Conservation (phyloP, 1,140 invertebrate species). For the Drosophila teissieri region DNA sequence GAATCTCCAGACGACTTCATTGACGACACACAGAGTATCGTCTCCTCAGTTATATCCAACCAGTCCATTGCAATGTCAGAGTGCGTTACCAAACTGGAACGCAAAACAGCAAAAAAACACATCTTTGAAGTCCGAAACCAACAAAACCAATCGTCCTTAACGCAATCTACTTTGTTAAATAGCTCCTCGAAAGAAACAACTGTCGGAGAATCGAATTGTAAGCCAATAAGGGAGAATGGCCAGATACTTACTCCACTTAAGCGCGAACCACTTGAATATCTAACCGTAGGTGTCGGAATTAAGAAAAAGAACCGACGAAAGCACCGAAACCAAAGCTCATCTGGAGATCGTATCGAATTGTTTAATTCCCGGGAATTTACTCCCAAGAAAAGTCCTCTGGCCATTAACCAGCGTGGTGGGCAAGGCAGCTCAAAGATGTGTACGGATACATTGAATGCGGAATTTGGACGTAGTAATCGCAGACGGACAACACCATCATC, state of each 20-base stretch:
- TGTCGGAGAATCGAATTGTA: slow-evolving; percentile 47
- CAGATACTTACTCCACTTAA: slow-evolving; percentile 86
- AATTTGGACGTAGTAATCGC: slow-evolving; percentile 16
- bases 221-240: slow-evolving; percentile 84
- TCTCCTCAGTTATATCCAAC: slow-evolving; percentile 90
- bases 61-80: slow-evolving; percentile 88
- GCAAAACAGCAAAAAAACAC: slow-evolving; percentile 85
- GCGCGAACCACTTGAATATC: slow-evolving; percentile 88
- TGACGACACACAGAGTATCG: slow-evolving; percentile 89
- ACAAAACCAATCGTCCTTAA: slow-evolving; percentile 42
- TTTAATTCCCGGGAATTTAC: slow-evolving; percentile 85
- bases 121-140: slow-evolving; percentile 83
- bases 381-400: slow-evolving; percentile 87
- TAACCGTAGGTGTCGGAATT: slow-evolving; percentile 86
- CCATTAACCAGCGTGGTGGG: slow-evolving; percentile 82
- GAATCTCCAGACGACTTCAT: slow-evolving; percentile 87
- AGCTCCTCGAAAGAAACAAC: slow-evolving; percentile 28
- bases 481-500: slow-evolving; percentile 76
- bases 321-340: slow-evolving; percentile 86
- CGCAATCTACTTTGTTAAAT: slow-evolving; percentile 27
- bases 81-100: slow-evolving; percentile 81
- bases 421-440: slow-evolving; percentile 81
- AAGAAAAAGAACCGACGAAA: slow-evolving; percentile 88
- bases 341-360: slow-evolving; percentile 87
- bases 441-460: slow-evolving; percentile 58